Percentiles rank a stretch among this genome's conserved stretches.
phyloP scores from a whole-genome alignment of 2,797 vertebrate species.

The Manis javanica region DNA sequence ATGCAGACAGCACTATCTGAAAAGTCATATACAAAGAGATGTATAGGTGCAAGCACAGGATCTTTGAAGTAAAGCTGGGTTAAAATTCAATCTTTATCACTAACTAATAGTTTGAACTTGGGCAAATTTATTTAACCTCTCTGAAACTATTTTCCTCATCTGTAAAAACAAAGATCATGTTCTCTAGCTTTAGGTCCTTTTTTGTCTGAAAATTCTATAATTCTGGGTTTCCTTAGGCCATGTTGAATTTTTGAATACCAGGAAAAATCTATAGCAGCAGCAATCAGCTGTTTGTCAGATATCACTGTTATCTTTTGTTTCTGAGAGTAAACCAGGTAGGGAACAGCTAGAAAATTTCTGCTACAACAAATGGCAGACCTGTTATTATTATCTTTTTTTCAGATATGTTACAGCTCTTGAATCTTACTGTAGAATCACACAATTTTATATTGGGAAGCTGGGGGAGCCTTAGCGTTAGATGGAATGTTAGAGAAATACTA shows the following conservation, averaged over 20 bases:
- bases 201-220: not conserved
- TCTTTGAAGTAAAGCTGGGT: not conserved
- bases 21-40: not conserved
- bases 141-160: not conserved
- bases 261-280: not conserved
- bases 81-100: not conserved
- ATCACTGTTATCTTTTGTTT: not conserved
- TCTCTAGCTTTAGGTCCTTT: not conserved
- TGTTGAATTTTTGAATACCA: slow-evolving; percentile 44
- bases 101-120: not conserved
- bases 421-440: not conserved
- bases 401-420: not conserved
- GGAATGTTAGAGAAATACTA: not conserved
- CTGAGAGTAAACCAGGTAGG: not conserved
- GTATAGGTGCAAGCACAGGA: not conserved
- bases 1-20: not conserved
- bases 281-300: not conserved
- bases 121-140: not conserved
- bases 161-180: not conserved
- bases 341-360: not conserved
- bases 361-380: not conserved
- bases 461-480: not conserved
- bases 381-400: not conserved
- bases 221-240: not conserved
- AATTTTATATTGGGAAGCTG: not conserved